Evolutionary conservation across 2,797 vertebrate genomes (phyloP), one percentile per base, ranked within the genome.

Genomic region (Leucoraja ocellata): DNA sequence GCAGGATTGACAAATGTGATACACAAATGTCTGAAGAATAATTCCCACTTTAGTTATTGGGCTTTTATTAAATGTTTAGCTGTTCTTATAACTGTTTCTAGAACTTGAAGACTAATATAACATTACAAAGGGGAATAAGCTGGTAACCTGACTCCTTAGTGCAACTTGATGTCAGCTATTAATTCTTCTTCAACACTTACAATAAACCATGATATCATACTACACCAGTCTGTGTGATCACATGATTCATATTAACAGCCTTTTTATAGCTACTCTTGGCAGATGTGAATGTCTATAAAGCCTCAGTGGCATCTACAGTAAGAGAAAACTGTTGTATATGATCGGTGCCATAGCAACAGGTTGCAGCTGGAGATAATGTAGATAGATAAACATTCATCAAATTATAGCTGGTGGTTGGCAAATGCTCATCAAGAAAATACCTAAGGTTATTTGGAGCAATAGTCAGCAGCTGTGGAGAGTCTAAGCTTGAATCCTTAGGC

Each of bases 281-380:
- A 92, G 71, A 92, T 74, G 90, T 76, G 73, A 76, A 25, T 92
- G 71, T 92, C 90, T 92, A 46, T 76, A 76, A 71, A 92, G 90
- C 23, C 73, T 92, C 73, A 76, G 36, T 92, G 90, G 68, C 73
- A 76, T 92, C 36, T 54, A 92, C 73, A 92, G 71, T 73, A 76
- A 92, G 25, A 76, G 23, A 92, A 73, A 92, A 54, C 68, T 39
- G 36, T 58, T 92, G 10, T 58, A 88, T 88, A 68, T 79, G 9
- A 32, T 88, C 18, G n/a, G 84, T 36, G 84, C 61, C 63, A 68
- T 68, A 88, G 84, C 84, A 88, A 36, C 61, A 88, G 84, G 84
- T 61, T 68, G 16, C 61, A 88, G 84, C 63, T 88, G 84, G 63
- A 88, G 84, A 88, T 88, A 88, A 88, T 68, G 84, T 32, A 68